These are phyloP conservation scores for Tinamus guttatus DNA, from an alignment of 2,113 vertebrate species.

Conservation along the genomic window DNA sequence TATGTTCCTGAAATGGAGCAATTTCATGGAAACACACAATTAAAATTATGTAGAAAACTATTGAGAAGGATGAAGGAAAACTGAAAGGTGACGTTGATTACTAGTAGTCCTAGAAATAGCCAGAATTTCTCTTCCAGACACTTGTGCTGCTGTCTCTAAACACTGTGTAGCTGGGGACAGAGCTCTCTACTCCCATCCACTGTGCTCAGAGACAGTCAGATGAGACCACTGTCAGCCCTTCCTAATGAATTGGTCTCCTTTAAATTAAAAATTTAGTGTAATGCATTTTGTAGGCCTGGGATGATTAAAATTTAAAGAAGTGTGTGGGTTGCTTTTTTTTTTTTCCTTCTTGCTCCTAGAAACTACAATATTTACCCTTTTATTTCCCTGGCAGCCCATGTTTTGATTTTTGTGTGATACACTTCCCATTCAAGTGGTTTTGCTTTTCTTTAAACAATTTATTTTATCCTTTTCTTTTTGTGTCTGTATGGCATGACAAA, in stretches of 20 bases:
- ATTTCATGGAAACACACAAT: neutral
- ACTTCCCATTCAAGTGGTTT: neutral
- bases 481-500: neutral
- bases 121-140: neutral
- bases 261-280: constrained; percentile 58
- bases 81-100: neutral
- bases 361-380: constrained; percentile 38
- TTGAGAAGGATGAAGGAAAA: neutral
- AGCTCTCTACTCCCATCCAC: neutral
- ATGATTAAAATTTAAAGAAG: constrained; percentile 59
- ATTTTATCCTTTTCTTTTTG: neutral
- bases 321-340: neutral
- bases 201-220: neutral
- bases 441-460: neutral
- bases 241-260: constrained; percentile 18
- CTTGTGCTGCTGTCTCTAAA: neutral
- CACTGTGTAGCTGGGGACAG: neutral
- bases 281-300: neutral
- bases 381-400: neutral
- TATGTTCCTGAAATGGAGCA: neutral
- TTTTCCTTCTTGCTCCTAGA: neutral
- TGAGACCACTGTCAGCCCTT: constrained; percentile 23
- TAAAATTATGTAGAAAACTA: neutral
- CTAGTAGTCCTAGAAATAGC: neutral
- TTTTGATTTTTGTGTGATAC: neutral